phyloP scores from a whole-genome alignment of 2,113 vertebrate genomes.

The Sebastes fasciatus region DNA sequence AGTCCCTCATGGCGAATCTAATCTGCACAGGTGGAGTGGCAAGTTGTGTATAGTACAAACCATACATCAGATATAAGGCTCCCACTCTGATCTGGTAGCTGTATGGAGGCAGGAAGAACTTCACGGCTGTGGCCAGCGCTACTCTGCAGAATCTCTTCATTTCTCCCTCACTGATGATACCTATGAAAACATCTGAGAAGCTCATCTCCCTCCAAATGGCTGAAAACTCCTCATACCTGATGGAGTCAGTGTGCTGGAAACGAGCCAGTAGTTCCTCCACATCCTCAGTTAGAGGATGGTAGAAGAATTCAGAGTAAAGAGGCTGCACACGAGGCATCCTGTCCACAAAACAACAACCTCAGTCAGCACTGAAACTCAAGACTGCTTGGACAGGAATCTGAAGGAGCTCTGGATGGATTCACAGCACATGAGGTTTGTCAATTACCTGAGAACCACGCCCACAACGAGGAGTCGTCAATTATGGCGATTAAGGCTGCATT shows the following conservation, averaged over 20 bases:
- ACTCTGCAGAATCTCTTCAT: constrained; percentile 86
- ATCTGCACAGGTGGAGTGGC: constrained; percentile 90
- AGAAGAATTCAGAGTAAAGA: constrained; percentile 41
- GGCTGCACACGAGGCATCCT: constrained; percentile 40
- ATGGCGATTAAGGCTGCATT: background rate
- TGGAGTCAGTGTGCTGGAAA: constrained; percentile 88
- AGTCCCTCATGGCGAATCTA: constrained; percentile 89
- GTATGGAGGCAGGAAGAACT: constrained; percentile 91
- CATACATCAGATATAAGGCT: constrained; percentile 92
- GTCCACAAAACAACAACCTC: accelerated
- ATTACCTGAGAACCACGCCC: background rate
- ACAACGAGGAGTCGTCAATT: background rate
- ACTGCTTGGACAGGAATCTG: background rate
- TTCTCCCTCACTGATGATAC: constrained; percentile 71
- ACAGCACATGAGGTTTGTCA: constrained; percentile 10
- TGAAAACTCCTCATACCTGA: constrained; percentile 90
- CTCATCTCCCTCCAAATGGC: constrained; percentile 89
- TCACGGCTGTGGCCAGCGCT: constrained; percentile 84
- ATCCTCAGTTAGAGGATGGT: constrained; percentile 84
- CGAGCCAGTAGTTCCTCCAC: constrained; percentile 90
- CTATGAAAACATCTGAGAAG: constrained; percentile 88
- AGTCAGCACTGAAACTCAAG: no score
- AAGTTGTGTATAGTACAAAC: constrained; percentile 88
- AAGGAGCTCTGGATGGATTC: no score
- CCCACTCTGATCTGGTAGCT: constrained; percentile 94